Evolutionary conservation across 2,113 vertebrate species (phyloP), one percentile per base, ranked within the genome.

Genomic region (Alces alces): DNA sequence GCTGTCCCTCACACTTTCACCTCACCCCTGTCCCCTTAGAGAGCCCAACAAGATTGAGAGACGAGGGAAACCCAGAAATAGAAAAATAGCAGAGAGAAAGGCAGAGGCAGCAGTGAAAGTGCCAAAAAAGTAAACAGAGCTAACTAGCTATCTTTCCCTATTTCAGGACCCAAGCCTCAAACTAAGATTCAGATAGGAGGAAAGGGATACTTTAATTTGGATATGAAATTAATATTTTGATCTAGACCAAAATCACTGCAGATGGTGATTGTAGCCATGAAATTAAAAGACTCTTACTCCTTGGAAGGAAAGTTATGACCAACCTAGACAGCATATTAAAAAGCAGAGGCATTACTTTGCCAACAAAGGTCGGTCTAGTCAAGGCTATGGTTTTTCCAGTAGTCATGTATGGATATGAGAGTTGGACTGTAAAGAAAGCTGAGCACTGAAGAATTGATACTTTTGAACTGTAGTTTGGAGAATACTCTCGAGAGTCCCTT

Each of bases 31-130:
- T 84, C 19, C 7, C 82, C 39, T 93, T 86, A 36, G 83, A 96
- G 64, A 92, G 50, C 5, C 36, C 60, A 86, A 47, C 52, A 85
- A 91, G 43, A 43, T 55, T 39, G 47, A 91, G 36, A 96, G 66
- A 11, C 64, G 45, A 82, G 82, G 73, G 87, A 96, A 87, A 84
- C 39, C 55, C 45, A 92, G 14, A 96, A 95, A 94, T 86, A 88
- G 55, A 28, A 89, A 96, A 95, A 95, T 57, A 88, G 55, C 50
- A 86, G 52, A 89, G 28, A 88, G 27, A 92, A 94, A 73, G 19
- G 5, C 47, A 84, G 14, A 96, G 17, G 33, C 21, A 55, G n/a
- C 58, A 47, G 14, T 39, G 23, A 93, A 89, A 86, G 45, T 28
- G 19, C 23, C 4, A 27, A 78, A 9, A 19, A 3, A 54, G 1